Evolutionary conservation across 2,113 vertebrate genomes (phyloP), one percentile per base, ranked within the genome.

Genomic region (Hippocampus comes): DNA sequence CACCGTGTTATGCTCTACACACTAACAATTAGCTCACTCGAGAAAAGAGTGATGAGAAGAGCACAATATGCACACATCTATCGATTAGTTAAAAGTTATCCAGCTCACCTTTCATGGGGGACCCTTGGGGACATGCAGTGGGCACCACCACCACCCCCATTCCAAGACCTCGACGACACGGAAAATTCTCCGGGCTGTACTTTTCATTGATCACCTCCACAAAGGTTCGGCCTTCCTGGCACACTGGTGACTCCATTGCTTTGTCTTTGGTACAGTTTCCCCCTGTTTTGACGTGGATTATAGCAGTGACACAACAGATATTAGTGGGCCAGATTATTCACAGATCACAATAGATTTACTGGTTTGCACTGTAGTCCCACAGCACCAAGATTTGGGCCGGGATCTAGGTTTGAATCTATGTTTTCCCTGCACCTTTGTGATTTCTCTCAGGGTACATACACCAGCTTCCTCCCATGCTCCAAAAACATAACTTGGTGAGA

Each of bases 171-270:
- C 97, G 93, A 63, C 97, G 94, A 74, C 94, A 97, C 0, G 97
- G 97, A 68, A 99, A 99, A 89, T 99, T 99, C 89, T 99, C 97
- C 0, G 97, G 97, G 88, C 96, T 99, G 79, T 99, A 99, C 85
- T 99, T 99, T 87, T 99, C 97, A 89, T 94, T 96, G 76, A 99
- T 94, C 70, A 97, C 96, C 94, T 99, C 93, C 94, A 99, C 96
- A 88, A 99, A 98, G 76, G 94, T 94, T 77, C 96, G 95, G 67
- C 96, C 96, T 12, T 91, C 91, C 69, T 79, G 87, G 21, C 76
- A 68, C 78, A 83, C 87, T 30, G 76, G 73, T 9, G 91, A 91
- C 87, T 96, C 95, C 95, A 97, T 97, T 82, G 90, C 93, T 81
- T 82, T 79, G 88, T 89, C 89, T 14, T 66, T 43, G 64, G 72